These are phyloP conservation scores for Nycticorax nycticorax DNA, from an alignment of 2,113 vertebrate species.

Conservation along the genomic window DNA sequence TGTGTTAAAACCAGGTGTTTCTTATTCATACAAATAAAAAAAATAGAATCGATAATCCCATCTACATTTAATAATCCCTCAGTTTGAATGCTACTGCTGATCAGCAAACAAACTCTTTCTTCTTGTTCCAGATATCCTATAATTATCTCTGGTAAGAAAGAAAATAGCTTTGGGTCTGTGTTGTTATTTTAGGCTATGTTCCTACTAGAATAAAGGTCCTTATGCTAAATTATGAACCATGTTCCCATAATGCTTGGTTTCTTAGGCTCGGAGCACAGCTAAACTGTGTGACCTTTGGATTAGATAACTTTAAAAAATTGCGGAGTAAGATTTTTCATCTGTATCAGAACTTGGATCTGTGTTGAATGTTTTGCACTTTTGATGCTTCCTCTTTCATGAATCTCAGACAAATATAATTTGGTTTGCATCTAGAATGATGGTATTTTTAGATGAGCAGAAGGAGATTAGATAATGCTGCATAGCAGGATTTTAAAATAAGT, in stretches of 20 bases:
- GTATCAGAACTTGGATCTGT: constrained; percentile 39
- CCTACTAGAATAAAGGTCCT: constrained; percentile 6
- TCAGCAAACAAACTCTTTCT: neutral
- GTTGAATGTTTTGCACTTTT: constrained; percentile 11
- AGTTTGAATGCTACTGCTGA: neutral
- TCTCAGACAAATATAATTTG: constrained; percentile 51
- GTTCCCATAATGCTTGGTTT: neutral
- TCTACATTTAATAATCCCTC: neutral
- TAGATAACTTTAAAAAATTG: constrained; percentile 14
- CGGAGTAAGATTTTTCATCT: neutral
- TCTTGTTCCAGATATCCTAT: neutral
- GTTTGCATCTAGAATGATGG: constrained; percentile 21
- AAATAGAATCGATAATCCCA: neutral
- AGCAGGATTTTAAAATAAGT: constrained; percentile 46
- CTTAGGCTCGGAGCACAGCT: neutral
- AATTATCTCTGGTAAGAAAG: neutral
- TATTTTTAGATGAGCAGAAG: constrained; percentile 58
- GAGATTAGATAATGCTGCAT: constrained; percentile 57
- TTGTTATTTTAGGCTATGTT: neutral
- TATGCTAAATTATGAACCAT: neutral
- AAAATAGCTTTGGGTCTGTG: neutral
- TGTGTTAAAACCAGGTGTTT: neutral
- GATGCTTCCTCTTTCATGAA: constrained; percentile 48
- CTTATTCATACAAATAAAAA: neutral
- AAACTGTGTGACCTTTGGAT: constrained; percentile 16